Percentiles rank a stretch among this genome's conserved stretches.
Conservation (phyloP, 1,140 invertebrate species). For the Drosophila funebris region DNA sequence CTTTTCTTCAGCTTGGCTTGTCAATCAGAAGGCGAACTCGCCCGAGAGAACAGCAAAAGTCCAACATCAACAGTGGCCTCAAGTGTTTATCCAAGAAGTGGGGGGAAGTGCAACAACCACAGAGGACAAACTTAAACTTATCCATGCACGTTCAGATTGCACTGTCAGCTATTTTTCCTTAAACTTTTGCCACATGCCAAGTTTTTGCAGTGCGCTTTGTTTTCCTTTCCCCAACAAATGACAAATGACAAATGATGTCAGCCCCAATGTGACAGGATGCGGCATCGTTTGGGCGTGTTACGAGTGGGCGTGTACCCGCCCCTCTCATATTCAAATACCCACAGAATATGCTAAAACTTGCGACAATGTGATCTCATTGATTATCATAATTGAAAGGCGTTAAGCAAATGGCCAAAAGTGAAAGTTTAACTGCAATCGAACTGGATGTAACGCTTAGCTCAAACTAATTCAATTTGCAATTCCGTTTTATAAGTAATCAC, state of each 20-base stretch:
- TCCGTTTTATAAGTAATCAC: too few relatives aligned
- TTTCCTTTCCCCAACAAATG: slow-evolving; percentile 40
- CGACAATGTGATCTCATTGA: slow-evolving; percentile 30
- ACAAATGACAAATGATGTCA: slow-evolving; percentile 76
- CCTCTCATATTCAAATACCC: neutral
- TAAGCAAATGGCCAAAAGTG: slow-evolving; percentile 22
- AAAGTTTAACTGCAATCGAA: slow-evolving; percentile 21
- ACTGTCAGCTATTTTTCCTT: slow-evolving; percentile 68
- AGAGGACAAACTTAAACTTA: slow-evolving; percentile 50
- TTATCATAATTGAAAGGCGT: slow-evolving; percentile 62
- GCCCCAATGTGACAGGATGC: slow-evolving; percentile 26
- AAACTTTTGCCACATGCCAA: slow-evolving; percentile 66
- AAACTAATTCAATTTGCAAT: too few relatives aligned
- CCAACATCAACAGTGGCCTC: slow-evolving; percentile 7
- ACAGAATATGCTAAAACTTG: too few relatives aligned
- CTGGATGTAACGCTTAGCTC: too few relatives aligned
- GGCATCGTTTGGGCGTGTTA: slow-evolving; percentile 44
- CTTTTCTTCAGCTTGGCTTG: neutral
- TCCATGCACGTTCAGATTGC: slow-evolving; percentile 62
- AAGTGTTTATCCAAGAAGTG: slow-evolving; percentile 54
- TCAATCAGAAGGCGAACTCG: neutral
- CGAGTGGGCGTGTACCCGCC: neutral
- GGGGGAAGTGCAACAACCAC: neutral
- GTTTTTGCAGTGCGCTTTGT: slow-evolving; percentile 63
- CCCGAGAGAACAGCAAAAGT: too few relatives aligned